These are phyloP conservation scores for Hyperoplus immaculatus DNA, from an alignment of 2,797 vertebrate species.

Conservation along the genomic window DNA sequence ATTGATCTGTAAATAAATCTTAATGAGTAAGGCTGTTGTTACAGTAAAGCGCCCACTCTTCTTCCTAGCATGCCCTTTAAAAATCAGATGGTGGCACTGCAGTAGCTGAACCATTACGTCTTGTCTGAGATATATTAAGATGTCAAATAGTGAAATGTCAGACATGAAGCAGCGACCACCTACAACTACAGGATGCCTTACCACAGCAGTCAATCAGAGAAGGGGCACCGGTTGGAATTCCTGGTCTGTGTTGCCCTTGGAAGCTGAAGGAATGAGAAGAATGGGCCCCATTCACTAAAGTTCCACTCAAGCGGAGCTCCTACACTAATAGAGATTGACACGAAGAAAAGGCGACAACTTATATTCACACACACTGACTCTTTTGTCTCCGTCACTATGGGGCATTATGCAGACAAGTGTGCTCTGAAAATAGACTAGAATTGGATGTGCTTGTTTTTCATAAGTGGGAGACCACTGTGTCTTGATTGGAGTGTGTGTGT, in stretches of 20 bases:
- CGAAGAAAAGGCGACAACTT: conserved; percentile 77
- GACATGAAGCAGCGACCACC: conserved; percentile 36
- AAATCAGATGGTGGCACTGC: conserved; percentile 22
- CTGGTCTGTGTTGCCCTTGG: conserved; percentile 67
- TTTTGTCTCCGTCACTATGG: conserved; percentile 72
- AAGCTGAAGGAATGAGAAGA: conserved; percentile 76
- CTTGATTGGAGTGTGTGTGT: conserved; percentile 67
- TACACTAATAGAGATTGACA: conserved; percentile 82
- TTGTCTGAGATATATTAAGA: conserved; percentile 57
- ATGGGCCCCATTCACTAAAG: conserved; percentile 80
- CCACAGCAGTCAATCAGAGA: conserved; percentile 39
- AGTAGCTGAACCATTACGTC: not conserved
- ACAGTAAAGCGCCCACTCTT: conserved; percentile 7
- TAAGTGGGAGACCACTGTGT: conserved; percentile 55
- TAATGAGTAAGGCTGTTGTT: conserved; percentile 20
- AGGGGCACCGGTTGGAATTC: conserved; percentile 67
- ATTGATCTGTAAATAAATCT: conserved; percentile 8
- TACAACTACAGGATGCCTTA: conserved; percentile 43
- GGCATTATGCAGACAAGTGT: conserved; percentile 63
- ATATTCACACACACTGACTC: conserved; percentile 77
- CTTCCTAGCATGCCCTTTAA: not conserved
- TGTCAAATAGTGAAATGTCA: conserved; percentile 44
- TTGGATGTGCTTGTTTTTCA: conserved; percentile 73
- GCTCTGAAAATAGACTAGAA: conserved; percentile 67
- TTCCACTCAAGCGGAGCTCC: conserved; percentile 74